These are phyloP conservation scores for Wiebesia pumilae DNA, from an alignment of 1,140 invertebrate genomes.

Conservation along the genomic window DNA sequence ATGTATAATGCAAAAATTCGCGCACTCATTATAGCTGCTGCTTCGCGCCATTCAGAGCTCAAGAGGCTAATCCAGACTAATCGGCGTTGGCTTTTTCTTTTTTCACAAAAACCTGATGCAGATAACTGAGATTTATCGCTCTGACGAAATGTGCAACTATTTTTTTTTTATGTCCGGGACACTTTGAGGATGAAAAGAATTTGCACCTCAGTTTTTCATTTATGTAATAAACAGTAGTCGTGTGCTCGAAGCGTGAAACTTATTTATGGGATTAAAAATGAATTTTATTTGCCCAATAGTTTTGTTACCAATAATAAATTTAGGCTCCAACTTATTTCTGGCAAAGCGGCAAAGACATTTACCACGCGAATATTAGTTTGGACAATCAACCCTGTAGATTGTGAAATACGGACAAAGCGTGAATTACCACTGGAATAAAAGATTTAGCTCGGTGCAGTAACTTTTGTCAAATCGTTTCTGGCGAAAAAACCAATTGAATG, in stretches of 20 bases:
- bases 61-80: conserved; percentile 1
- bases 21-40: conserved; percentile 1
- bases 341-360: not conserved
- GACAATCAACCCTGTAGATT: not conserved
- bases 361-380: not conserved
- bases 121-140: conserved; percentile 19
- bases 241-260: conserved; percentile 23
- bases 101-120: not conserved
- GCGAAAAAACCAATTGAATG: not conserved
- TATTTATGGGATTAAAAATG: conserved; percentile 15
- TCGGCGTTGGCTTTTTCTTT: not conserved
- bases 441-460: not conserved
- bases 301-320: not conserved
- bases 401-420: not conserved
- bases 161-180: not conserved
- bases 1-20: conserved; percentile 8
- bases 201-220: conserved; percentile 13
- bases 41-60: not conserved
- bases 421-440: not conserved
- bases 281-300: not conserved
- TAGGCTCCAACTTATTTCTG: not conserved
- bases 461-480: not conserved
- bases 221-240: conserved; percentile 17
- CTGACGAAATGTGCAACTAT: conserved; percentile 10
- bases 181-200: conserved; percentile 8